Conservation (phyloP, 2,113 vertebrate species). For the Ptyas mucosa region DNA sequence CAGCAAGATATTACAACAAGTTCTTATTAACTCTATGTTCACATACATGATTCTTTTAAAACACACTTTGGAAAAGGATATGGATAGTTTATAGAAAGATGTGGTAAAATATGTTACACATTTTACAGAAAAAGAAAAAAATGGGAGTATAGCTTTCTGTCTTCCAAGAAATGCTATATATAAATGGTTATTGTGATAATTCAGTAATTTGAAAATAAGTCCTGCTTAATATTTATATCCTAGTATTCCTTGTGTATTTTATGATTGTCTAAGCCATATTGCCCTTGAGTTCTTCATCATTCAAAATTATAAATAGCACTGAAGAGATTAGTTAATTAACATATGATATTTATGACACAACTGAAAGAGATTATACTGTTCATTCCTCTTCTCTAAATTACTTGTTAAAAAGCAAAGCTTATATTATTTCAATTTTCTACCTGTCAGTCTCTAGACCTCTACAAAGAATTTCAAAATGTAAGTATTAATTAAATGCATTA, state of each 20-base stretch:
- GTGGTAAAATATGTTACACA: neutral
- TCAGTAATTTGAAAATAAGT: neutral
- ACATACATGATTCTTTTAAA: neutral
- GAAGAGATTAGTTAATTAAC: neutral
- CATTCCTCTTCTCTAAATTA: neutral
- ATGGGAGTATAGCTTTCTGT: neutral
- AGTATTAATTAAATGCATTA: neutral
- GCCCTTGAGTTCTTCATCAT: neutral
- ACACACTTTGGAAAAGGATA: neutral
- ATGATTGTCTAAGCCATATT: neutral
- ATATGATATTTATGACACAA: neutral
- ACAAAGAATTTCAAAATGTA: neutral
- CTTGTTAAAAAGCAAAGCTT: neutral
- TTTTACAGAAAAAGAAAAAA: neutral
- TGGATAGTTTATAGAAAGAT: neutral
- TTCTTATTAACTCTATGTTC: neutral
- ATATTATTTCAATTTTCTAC: neutral
- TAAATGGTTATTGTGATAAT: neutral
- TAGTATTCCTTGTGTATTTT: neutral
- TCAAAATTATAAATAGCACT: neutral
- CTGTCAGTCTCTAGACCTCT: neutral
- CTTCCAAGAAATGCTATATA: neutral
- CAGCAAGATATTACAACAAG: neutral
- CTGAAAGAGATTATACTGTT: neutral
- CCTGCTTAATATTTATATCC: neutral